phyloP scores from a whole-genome alignment of 2,888 invertebrate genomes.

The Gari tellinella region DNA sequence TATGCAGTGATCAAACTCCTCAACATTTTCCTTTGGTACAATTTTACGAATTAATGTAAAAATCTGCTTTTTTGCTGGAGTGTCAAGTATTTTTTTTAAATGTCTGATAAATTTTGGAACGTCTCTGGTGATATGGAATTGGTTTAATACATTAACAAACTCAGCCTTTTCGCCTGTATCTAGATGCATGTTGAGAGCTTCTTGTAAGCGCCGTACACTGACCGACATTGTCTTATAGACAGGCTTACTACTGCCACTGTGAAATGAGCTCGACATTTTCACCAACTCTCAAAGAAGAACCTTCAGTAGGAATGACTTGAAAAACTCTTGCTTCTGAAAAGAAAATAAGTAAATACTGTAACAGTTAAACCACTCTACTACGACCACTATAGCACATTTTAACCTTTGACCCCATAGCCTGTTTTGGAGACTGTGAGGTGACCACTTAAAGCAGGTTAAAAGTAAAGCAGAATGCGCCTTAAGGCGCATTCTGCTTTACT shows the following conservation, averaged over 20 bases:
- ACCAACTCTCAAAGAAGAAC: too few relatives aligned
- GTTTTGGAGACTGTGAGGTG: too few relatives aligned
- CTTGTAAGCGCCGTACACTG: slow-evolving; percentile 76
- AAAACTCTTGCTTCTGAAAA: too few relatives aligned
- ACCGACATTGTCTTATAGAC: slow-evolving; percentile 60
- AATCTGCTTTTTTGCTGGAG: slow-evolving; percentile 76
- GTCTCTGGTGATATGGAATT: slow-evolving; percentile 73
- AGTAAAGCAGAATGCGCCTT: too few relatives aligned
- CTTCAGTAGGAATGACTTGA: too few relatives aligned
- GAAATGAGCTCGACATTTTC: too few relatives aligned
- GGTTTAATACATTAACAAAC: slow-evolving; percentile 75
- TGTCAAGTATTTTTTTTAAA: slow-evolving; percentile 75
- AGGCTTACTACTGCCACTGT: background rate
- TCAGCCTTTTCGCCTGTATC: slow-evolving; percentile 71
- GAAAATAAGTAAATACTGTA: too few relatives aligned
- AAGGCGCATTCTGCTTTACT: too few relatives aligned
- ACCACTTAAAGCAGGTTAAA: too few relatives aligned
- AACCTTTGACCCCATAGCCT: too few relatives aligned
- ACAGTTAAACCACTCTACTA: too few relatives aligned
- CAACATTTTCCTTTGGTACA: slow-evolving; percentile 72
- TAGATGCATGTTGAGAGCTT: slow-evolving; percentile 74
- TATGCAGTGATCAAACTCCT: slow-evolving; percentile 69
- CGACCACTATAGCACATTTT: too few relatives aligned
- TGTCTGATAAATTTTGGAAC: slow-evolving; percentile 73
- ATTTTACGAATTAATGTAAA: slow-evolving; percentile 73